Evolutionary conservation across 2,888 invertebrate species (phyloP).

Genomic region (Stenichneumon culpator): DNA sequence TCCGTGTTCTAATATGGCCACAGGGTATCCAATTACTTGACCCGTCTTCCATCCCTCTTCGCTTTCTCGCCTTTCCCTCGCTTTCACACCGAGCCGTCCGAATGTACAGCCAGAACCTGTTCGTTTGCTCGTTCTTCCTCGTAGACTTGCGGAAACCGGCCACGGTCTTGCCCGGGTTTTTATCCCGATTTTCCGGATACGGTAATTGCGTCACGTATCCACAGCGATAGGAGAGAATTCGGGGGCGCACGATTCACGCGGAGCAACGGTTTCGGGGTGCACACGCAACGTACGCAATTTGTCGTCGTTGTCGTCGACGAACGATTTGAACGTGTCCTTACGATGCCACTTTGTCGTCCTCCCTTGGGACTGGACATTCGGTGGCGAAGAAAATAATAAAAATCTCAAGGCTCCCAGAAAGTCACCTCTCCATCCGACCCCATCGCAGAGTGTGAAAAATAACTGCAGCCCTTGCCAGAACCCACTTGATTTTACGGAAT

Average conservation of each 20-base stretch:
- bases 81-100: constrained; percentile 43
- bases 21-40: constrained; percentile 84
- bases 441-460: constrained; percentile 2
- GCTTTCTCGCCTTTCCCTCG: constrained; percentile 56
- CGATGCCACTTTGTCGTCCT: constrained; percentile 23
- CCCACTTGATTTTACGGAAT: neutral
- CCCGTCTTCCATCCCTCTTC: constrained; percentile 69
- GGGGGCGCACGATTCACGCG: constrained; percentile 56
- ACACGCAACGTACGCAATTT: constrained; percentile 59
- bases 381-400: neutral
- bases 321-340: constrained; percentile 54
- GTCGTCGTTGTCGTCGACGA: constrained; percentile 35
- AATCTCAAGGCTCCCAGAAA: constrained; percentile 33
- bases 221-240: constrained; percentile 58
- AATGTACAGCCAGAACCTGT: constrained; percentile 41
- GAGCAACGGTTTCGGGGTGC: neutral
- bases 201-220: constrained; percentile 63
- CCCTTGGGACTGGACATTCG: neutral
- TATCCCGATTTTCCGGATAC: constrained; percentile 41
- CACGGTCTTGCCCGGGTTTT: constrained; percentile 25
- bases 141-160: neutral
- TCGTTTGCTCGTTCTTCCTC: constrained; percentile 35
- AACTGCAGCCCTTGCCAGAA: neutral
- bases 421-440: constrained; percentile 1
- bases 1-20: constrained; percentile 84